A percentile compares a stretch with the other conserved stretches of the same genome.
These are phyloP conservation scores for Hydropsyche tenuis DNA, from an alignment of 1,140 invertebrate genomes.

Conservation along the genomic window DNA sequence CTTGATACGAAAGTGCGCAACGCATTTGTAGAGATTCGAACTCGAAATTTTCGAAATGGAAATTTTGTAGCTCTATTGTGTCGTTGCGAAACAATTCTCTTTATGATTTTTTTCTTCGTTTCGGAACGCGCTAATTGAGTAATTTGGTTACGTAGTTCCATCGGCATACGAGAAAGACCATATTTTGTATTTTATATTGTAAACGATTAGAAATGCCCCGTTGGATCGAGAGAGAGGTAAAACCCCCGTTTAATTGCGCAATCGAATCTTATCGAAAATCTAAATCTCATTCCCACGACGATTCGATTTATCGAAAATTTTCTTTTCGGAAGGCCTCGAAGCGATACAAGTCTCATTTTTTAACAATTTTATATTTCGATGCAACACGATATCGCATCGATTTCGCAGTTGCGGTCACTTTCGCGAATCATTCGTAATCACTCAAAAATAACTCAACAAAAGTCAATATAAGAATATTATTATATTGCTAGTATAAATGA, in stretches of 20 bases:
- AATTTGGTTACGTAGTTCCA: constrained; percentile 15
- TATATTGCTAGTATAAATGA: too few relatives aligned
- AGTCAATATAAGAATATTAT: too few relatives aligned
- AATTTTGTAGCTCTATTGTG: neutral
- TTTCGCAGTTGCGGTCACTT: too few relatives aligned
- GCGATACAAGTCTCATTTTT: too few relatives aligned
- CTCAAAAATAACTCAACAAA: too few relatives aligned
- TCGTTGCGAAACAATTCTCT: constrained; percentile 5
- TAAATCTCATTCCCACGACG: neutral
- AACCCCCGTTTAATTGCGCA: neutral
- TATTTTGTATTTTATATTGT: neutral
- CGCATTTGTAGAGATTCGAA: neutral
- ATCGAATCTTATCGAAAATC: constrained; percentile 7
- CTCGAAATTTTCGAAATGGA: constrained; percentile 1
- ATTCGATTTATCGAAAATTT: neutral
- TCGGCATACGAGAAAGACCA: neutral
- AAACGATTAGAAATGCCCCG: neutral
- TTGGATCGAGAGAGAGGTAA: too few relatives aligned
- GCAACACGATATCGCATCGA: too few relatives aligned
- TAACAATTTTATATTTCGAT: too few relatives aligned
- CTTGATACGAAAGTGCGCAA: neutral
- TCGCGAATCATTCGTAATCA: too few relatives aligned
- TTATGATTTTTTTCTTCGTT: neutral
- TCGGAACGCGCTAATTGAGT: neutral
- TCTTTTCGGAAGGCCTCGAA: too few relatives aligned